phyloP scores from a whole-genome alignment of 2,797 vertebrate genomes.

The Esox masquinongy region DNA sequence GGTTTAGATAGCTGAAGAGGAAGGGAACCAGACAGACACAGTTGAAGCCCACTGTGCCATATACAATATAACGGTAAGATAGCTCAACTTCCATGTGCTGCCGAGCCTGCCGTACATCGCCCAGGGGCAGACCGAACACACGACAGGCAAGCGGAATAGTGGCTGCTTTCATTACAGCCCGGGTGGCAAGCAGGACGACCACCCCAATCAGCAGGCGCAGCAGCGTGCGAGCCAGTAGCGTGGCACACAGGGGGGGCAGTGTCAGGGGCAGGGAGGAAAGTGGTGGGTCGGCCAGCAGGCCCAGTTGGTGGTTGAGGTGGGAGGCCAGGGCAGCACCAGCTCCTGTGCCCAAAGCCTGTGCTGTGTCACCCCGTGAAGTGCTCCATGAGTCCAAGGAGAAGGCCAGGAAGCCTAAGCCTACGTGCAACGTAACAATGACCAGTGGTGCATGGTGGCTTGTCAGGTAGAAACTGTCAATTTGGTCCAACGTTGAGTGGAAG shows the following conservation, averaged over 20 bases:
- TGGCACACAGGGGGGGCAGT: slow-evolving; percentile 71
- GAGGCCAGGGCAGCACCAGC: slow-evolving; percentile 87
- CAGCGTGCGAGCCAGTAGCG: slow-evolving; percentile 77
- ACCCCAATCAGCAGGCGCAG: slow-evolving; percentile 85
- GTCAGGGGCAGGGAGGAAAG: slow-evolving; percentile 78
- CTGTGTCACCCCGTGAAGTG: slow-evolving; percentile 93
- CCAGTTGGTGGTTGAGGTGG: slow-evolving; percentile 79
- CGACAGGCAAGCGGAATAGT: slow-evolving; percentile 88
- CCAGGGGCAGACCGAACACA: slow-evolving; percentile 76
- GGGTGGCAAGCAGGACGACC: slow-evolving; percentile 77
- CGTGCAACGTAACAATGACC: slow-evolving; percentile 83
- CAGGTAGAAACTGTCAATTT: slow-evolving; percentile 93
- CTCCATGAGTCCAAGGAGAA: slow-evolving; percentile 97
- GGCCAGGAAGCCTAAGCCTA: slow-evolving; percentile 89
- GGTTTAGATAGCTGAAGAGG: slow-evolving; percentile 80
- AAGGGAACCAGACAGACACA: slow-evolving; percentile 85
- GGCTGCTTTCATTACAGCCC: slow-evolving; percentile 85
- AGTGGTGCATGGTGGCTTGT: slow-evolving; percentile 82
- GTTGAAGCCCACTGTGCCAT: slow-evolving; percentile 89
- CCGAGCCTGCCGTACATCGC: slow-evolving; percentile 82
- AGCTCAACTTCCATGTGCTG: slow-evolving; percentile 91
- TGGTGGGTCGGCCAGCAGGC: slow-evolving; percentile 80
- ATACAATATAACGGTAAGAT: slow-evolving; percentile 92
- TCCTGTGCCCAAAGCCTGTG: slow-evolving; percentile 91
- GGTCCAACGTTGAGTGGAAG: slow-evolving; percentile 85